Evolutionary conservation across 64 coral and sea anemone genomes (phyloP), one percentile per base, ranked within the genome.

Genomic region (Platygyra sinensis): DNA sequence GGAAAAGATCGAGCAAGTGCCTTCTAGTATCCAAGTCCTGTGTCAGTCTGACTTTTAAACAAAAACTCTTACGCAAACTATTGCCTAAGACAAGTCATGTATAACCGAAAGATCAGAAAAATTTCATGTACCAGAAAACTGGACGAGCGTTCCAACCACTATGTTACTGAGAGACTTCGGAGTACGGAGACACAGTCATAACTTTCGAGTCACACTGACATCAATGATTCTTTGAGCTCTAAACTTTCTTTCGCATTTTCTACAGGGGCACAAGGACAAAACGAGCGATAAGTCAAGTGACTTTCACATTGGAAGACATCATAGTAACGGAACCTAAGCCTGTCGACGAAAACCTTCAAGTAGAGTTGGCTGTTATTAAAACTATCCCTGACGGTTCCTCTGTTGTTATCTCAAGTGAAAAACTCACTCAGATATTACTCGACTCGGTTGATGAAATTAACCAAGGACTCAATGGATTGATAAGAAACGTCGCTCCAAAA

Each of bases 321-420:
- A 62, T 80, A 60, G 55, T 62, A 17, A 32, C 30, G 25, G 54
- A 80, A 6, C 78, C 78, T 8, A 31, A 80, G 25, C n/a, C 32
- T 36, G 6, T 61, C 15, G 52, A 62, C 24, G 78, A 27, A 30
- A 80, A 62, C 14, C 78, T 80, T 61, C 78, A 54, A 61, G 78
- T 80, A 61, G 78, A 80, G 27, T 27, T 80, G 27, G 78, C 78
- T 62, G 55, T 80, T 61, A 11, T 80, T 32, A 80, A 62, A 80
- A 60, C 19, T 17, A 18, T 61, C 57, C 10, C 54, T 9, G 52
- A 18, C 14, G 78, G 50, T 32, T 62, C 78, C 19, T 6, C 13
- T 19, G 28, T 29, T 80, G 78, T 80, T 17, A 27, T 80, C 57
- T 33, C 52, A 4, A 31, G 55, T 61, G 29, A 30, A 28, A 54